Evolutionary conservation across 1,140 invertebrate genomes (phyloP), one percentile per base, ranked within the genome.

Genomic region (Atopsyche davidsoni): DNA sequence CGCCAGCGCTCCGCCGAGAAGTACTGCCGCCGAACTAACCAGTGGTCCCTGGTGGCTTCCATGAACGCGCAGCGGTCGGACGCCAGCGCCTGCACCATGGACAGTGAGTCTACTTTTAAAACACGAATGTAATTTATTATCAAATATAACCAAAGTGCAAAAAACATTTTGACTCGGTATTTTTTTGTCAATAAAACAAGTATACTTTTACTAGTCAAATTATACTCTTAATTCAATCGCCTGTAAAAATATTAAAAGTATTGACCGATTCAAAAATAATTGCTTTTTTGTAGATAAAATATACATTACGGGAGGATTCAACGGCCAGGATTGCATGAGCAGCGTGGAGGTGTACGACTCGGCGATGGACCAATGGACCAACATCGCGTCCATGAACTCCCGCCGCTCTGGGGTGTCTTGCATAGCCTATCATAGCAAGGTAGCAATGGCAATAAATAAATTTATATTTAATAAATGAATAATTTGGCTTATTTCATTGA

Each of bases 281-380:
- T 64, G 68, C 1, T 54, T 55, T 0, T 42, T 70, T 57, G 42
- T 50, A 85, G 83, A 77, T 43, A 87, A 86, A 60, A 85, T 90
- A 43, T 90, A 87, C 63, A 86, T 91, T 25, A 82, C 81, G 1
- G 89, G 88, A 1, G 92, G 92, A 0, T 96, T 95, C 65, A 92
- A 95, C 66, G 92, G 92, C 0, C 81, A 83, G 46, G 87, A 92
- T 59, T 93, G 87, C 61, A 75, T 95, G 68, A 86, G 85, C 63
- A 83, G 87, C 1, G 88, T 82, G 0, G 92, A 96, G 67, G 79
- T 82, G 36, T 96, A 90, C 65, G 85, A 92, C 67, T 88, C 90
- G 0, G 75, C 79, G 9, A 78, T 76, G 0, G 89, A 95, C 66
- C 80, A 87, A 56, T 96, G 93, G 93, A 88, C 87, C 0, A 72